Percentiles rank a stretch among this genome's conserved stretches.
Evolutionary conservation across 2,888 invertebrate genomes (phyloP).

Genomic region (Malthinus flaveolus): DNA sequence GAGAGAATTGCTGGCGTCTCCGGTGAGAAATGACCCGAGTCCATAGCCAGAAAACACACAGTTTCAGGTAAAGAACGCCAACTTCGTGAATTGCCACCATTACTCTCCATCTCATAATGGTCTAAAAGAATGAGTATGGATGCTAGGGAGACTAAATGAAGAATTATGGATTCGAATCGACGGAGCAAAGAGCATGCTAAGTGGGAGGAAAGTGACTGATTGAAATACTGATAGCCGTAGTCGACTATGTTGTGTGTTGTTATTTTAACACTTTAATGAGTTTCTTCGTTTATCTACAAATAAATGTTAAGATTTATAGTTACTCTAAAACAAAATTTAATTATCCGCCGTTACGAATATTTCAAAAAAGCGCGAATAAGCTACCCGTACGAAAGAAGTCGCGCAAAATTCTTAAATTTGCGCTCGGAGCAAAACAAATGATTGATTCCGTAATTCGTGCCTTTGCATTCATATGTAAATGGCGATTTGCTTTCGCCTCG

Average conservation of each 20-base stretch:
- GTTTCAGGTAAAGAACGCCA: slow-evolving; percentile 43
- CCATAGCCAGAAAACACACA: slow-evolving; percentile 33
- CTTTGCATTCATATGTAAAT: slow-evolving; percentile 42
- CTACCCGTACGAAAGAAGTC: neutral
- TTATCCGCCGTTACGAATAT: no score
- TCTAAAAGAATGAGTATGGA: slow-evolving; percentile 37
- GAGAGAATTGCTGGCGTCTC: slow-evolving; percentile 49
- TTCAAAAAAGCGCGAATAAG: slow-evolving; percentile 3
- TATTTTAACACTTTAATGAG: slow-evolving; percentile 16
- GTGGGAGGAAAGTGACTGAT: slow-evolving; percentile 40
- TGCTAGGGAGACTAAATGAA: slow-evolving; percentile 48
- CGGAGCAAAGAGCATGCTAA: slow-evolving; percentile 48
- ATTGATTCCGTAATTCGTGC: slow-evolving; percentile 44
- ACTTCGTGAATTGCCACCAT: slow-evolving; percentile 51
- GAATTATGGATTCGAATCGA: slow-evolving; percentile 52
- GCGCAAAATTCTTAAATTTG: slow-evolving; percentile 15
- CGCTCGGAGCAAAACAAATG: slow-evolving; percentile 37
- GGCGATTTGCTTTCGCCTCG: slow-evolving; percentile 35
- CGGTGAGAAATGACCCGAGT: slow-evolving; percentile 52
- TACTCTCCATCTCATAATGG: slow-evolving; percentile 51
- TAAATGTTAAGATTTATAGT: no score
- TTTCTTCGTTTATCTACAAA: neutral
- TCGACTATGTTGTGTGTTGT: slow-evolving; percentile 9
- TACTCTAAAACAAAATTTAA: no score
- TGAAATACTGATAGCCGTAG: slow-evolving; percentile 22